Evolutionary conservation across 2,888 invertebrate genomes (phyloP).

Genomic region (Callinectes sapidus): DNA sequence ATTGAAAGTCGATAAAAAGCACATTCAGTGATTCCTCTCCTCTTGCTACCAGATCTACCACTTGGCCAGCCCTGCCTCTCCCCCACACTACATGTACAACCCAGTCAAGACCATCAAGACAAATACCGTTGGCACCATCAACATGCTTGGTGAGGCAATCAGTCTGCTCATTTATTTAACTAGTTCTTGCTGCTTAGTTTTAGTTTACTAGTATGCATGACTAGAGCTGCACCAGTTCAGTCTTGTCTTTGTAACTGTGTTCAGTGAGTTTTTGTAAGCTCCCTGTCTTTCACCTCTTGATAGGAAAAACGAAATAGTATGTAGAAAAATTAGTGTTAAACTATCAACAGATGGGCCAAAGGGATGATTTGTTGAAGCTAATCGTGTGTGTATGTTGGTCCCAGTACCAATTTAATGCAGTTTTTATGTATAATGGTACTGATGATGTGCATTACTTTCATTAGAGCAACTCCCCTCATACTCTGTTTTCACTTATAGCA

Average conservation of each 20-base stretch:
- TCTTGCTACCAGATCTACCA: slow-evolving; percentile 89
- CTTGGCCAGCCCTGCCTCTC: slow-evolving; percentile 98
- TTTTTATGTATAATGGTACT: too few species aligned
- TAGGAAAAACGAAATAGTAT: too few species aligned
- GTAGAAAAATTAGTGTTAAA: too few species aligned
- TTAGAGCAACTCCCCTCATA: not conserved
- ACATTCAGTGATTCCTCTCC: not conserved
- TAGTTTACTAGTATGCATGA: too few species aligned
- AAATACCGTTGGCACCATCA: slow-evolving; percentile 96
- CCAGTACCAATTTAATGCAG: too few species aligned
- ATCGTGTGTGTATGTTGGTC: not conserved
- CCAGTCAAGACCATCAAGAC: slow-evolving; percentile 99
- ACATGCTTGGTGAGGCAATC: slow-evolving; percentile 84
- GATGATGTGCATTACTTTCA: too few species aligned
- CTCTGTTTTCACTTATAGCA: too few species aligned
- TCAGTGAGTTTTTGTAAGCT: too few species aligned
- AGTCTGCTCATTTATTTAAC: not conserved
- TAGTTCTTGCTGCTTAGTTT: not conserved
- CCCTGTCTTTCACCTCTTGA: too few species aligned
- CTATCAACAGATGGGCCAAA: not conserved
- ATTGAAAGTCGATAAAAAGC: too few species aligned
- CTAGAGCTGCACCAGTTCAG: too few species aligned
- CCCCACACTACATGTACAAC: slow-evolving; percentile 99
- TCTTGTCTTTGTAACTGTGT: too few species aligned
- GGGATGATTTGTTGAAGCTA: not conserved